phyloP scores from a whole-genome alignment of 2,888 invertebrate species.

The Leptinotarsa tumamoca region DNA sequence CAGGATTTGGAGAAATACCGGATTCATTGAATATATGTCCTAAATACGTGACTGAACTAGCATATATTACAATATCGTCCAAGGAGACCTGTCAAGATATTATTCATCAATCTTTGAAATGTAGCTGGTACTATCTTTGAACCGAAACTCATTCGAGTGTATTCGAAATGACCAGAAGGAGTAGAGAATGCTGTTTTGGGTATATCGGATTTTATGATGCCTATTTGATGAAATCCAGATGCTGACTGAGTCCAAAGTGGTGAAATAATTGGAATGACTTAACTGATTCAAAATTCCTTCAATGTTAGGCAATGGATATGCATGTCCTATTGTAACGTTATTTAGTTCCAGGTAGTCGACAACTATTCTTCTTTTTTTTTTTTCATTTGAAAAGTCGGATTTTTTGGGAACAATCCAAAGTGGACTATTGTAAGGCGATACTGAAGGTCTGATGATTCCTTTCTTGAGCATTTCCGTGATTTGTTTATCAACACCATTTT shows the following conservation, averaged over 20 bases:
- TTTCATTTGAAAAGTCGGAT: conserved; percentile 43
- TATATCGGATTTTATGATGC: conserved; percentile 51
- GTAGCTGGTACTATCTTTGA: background rate
- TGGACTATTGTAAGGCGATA: conserved; percentile 49
- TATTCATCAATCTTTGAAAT: conserved; percentile 37
- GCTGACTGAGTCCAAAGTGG: conserved; percentile 53
- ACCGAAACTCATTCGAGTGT: conserved; percentile 40
- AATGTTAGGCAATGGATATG: conserved; percentile 60
- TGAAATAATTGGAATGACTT: conserved; percentile 59
- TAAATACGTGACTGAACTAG: conserved; percentile 11
- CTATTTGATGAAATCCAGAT: conserved; percentile 61
- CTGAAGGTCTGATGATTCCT: conserved; percentile 51
- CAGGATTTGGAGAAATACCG: conserved; percentile 1
- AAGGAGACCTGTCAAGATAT: conserved; percentile 51
- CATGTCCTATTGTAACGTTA: conserved; percentile 58
- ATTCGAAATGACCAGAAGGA: conserved; percentile 33
- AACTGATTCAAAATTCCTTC: conserved; percentile 60
- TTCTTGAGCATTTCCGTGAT: conserved; percentile 49
- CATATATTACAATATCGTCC: conserved; percentile 26
- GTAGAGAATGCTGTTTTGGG: conserved; percentile 61
- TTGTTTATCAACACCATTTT: conserved; percentile 54
- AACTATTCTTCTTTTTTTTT: conserved; percentile 42
- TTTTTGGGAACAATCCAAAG: conserved; percentile 55
- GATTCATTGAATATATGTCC: background rate
- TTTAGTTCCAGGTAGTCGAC: conserved; percentile 56